Evolutionary conservation across 2,888 invertebrate species (phyloP).

Genomic region (Rhagium mordax): DNA sequence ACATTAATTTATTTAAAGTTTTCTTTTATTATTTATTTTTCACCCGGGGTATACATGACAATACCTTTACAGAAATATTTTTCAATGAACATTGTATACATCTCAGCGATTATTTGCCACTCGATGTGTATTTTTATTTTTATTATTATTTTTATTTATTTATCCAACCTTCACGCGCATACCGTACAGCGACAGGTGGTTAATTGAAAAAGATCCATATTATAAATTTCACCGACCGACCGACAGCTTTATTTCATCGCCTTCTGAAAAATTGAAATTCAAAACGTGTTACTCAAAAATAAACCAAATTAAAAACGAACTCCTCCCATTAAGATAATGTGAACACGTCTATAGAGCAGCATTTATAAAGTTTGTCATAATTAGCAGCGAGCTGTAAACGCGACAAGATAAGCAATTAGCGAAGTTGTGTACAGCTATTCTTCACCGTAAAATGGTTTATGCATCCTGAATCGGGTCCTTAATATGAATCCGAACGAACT

Average conservation of each 20-base stretch:
- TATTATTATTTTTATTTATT: too few relatives aligned
- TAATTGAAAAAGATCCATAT: background rate
- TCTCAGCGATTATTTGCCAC: too few relatives aligned
- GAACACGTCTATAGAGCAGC: constrained; percentile 30
- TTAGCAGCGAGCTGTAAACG: constrained; percentile 46
- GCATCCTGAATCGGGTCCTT: background rate
- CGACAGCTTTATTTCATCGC: constrained; percentile 4
- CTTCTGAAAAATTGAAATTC: constrained; percentile 10
- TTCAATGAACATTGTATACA: too few relatives aligned
- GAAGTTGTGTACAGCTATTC: constrained; percentile 45
- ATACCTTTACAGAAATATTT: too few relatives aligned
- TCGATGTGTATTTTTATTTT: too few relatives aligned
- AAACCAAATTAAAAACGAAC: constrained; percentile 12
- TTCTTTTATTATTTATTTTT: too few relatives aligned
- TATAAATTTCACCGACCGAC: background rate
- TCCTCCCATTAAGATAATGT: constrained; percentile 30
- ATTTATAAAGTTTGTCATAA: constrained; percentile 28
- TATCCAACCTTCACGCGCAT: too few relatives aligned
- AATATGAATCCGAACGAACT: constrained; percentile 8
- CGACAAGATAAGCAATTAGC: constrained; percentile 51
- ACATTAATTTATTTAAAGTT: too few relatives aligned
- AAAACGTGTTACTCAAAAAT: constrained; percentile 4
- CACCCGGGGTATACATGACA: too few relatives aligned
- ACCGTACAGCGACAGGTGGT: too few relatives aligned
- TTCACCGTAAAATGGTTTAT: constrained; percentile 28